Evolutionary conservation across 1,140 invertebrate genomes (phyloP).

Genomic region (Lucilia sericata): DNA sequence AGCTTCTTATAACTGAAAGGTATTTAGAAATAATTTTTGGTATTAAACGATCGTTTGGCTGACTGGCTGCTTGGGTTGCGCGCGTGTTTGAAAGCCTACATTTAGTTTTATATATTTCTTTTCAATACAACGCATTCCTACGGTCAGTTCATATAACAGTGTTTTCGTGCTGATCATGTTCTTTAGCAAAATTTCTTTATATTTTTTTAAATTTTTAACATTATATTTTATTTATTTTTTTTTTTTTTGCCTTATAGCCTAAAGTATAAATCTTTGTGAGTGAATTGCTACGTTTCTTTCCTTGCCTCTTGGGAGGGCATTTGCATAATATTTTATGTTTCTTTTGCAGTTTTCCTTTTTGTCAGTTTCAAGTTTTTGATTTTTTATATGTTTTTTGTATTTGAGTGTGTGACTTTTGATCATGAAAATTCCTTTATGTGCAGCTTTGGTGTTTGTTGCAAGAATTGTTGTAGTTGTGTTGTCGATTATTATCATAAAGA

Average conservation of each 20-base stretch:
- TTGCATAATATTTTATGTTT: not conserved
- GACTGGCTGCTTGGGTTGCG: not conserved
- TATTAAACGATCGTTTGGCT: slow-evolving; percentile 3
- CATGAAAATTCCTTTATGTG: slow-evolving; percentile 2
- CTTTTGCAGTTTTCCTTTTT: not conserved
- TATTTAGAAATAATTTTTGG: not conserved
- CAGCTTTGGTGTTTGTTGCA: not conserved
- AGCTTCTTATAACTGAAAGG: slow-evolving; percentile 3
- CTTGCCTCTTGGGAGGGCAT: slow-evolving; percentile 9
- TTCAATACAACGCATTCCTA: not conserved
- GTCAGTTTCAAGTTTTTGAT: not conserved
- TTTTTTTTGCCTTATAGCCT: too few species aligned
- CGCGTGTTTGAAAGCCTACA: slow-evolving; percentile 5
- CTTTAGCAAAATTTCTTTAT: not conserved
- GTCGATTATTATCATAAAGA: slow-evolving; percentile 16
- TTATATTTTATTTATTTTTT: not conserved
- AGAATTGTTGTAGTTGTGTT: not conserved
- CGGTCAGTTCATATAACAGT: not conserved
- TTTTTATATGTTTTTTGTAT: not conserved
- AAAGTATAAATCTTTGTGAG: not conserved
- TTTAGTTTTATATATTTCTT: not conserved
- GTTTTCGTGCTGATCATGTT: not conserved
- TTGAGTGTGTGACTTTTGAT: not conserved
- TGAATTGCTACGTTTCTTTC: not conserved
- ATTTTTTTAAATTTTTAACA: not conserved